A percentile compares a stretch with the other conserved stretches of the same genome.
Evolutionary conservation across 2,888 invertebrate species (phyloP).

Genomic region (Temnothorax rugatulus): DNA sequence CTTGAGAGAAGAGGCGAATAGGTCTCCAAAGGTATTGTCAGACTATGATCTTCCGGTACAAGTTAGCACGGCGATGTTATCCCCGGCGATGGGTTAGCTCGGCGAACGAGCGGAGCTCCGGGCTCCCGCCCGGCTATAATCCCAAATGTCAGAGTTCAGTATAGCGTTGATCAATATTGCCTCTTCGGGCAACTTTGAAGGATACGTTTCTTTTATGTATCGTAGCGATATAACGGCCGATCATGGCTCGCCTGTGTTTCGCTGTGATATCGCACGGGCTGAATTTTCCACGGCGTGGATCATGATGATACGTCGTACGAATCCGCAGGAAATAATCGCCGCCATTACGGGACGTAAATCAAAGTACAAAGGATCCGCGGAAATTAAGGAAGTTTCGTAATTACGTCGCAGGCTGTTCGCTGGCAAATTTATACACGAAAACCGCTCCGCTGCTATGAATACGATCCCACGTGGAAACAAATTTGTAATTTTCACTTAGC

Average conservation of each 20-base stretch:
- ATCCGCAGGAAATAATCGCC: conserved; percentile 54
- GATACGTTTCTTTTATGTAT: conserved; percentile 46
- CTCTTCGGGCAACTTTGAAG: conserved; percentile 53
- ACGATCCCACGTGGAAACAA: conserved; percentile 14
- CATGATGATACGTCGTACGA: conserved; percentile 32
- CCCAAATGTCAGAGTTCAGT: conserved; percentile 74
- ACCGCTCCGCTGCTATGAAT: conserved; percentile 24
- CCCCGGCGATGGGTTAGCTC: conserved; percentile 42
- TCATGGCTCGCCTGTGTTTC: background rate
- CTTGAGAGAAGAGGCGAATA: background rate
- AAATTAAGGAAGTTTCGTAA: conserved; percentile 59
- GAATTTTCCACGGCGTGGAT: conserved; percentile 21
- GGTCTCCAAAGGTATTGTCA: conserved; percentile 25
- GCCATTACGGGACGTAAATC: conserved; percentile 54
- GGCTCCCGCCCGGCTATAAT: conserved; percentile 44
- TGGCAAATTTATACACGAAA: conserved; percentile 42
- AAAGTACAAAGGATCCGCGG: conserved; percentile 52
- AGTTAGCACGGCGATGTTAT: conserved; percentile 48
- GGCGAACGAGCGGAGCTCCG: conserved; percentile 31
- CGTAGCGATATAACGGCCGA: conserved; percentile 28
- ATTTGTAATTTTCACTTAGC: conserved; percentile 28
- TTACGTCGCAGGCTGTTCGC: conserved; percentile 45
- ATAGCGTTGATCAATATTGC: conserved; percentile 70
- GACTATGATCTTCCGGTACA: conserved; percentile 33
- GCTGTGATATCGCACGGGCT: background rate